Percentiles rank a stretch among this genome's conserved stretches.
These are phyloP conservation scores for Trachymyrmex septentrionalis DNA, from an alignment of 1,140 invertebrate genomes.

Conservation along the genomic window DNA sequence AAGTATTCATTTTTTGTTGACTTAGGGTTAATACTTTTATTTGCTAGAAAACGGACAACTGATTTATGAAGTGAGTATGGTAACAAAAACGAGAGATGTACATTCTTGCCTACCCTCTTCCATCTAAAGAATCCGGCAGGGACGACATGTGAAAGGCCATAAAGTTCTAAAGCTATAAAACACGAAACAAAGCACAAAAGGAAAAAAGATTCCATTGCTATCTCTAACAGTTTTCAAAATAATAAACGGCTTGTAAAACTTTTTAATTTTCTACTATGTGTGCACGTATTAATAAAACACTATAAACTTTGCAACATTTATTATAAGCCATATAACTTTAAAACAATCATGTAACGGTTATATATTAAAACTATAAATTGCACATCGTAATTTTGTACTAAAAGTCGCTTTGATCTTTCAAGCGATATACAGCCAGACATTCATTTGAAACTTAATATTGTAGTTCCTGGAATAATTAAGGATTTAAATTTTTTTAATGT, in stretches of 20 bases:
- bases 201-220: not conserved
- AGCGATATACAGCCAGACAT: not conserved
- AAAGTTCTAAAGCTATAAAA: not conserved
- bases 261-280: not conserved
- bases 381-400: not conserved
- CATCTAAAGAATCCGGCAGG: not conserved
- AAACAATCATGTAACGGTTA: not conserved
- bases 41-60: not conserved
- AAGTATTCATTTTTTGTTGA: not conserved
- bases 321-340: not conserved
- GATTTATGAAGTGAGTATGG: not conserved
- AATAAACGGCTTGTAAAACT: not conserved
- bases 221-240: not conserved
- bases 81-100: not conserved
- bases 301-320: slow-evolving; percentile 8
- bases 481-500: not conserved
- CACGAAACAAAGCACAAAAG: not conserved
- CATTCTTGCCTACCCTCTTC: not conserved
- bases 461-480: slow-evolving; percentile 12
- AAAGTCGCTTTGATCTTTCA: slow-evolving; percentile 14
- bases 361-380: not conserved
- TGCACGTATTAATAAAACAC: not conserved
- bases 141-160: not conserved
- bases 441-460: not conserved
- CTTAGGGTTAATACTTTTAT: not conserved